These are phyloP conservation scores for Monochamus saltuarius DNA, from an alignment of 1,140 invertebrate genomes.

Conservation along the genomic window DNA sequence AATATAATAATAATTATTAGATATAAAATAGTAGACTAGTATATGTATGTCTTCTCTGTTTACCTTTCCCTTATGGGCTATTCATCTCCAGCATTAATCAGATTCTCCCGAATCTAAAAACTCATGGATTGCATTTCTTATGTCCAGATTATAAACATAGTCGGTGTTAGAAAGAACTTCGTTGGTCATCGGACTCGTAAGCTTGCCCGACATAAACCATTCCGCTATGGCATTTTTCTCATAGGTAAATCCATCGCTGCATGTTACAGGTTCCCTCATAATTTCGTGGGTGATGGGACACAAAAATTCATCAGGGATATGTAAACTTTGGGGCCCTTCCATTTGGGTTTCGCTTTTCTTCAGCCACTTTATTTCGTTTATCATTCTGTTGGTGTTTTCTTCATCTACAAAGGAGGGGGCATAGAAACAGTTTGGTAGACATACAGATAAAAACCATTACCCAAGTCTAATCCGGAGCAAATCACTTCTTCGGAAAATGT, in stretches of 20 bases:
- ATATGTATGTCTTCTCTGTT: too few species aligned
- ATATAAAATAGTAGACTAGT: too few species aligned
- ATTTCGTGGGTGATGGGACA: constrained; percentile 82
- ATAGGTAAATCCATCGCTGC: constrained; percentile 78
- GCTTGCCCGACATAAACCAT: constrained; percentile 73
- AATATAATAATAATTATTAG: too few species aligned
- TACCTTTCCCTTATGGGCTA: too few species aligned
- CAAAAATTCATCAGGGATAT: constrained; percentile 68
- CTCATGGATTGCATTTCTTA: constrained; percentile 46
- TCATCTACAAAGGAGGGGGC: constrained; percentile 35
- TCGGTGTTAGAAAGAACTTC: constrained; percentile 58
- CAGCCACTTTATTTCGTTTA: constrained; percentile 56
- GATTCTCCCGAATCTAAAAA: constrained; percentile 38
- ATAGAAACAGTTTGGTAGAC: constrained; percentile 2
- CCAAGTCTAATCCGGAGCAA: constrained; percentile 56
- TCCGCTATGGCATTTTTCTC: constrained; percentile 72
- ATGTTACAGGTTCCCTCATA: constrained; percentile 76
- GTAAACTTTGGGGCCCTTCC: constrained; percentile 27
- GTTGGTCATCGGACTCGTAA: constrained; percentile 78
- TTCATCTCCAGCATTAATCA: constrained; percentile 5
- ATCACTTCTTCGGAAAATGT: constrained; percentile 58
- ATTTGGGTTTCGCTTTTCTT: constrained; percentile 50
- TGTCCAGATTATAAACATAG: constrained; percentile 59
- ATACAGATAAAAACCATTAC: constrained; percentile 39
- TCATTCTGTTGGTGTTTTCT: constrained; percentile 37